Conservation (phyloP, 2,888 invertebrate genomes). For the Plagodis pulveraria region DNA sequence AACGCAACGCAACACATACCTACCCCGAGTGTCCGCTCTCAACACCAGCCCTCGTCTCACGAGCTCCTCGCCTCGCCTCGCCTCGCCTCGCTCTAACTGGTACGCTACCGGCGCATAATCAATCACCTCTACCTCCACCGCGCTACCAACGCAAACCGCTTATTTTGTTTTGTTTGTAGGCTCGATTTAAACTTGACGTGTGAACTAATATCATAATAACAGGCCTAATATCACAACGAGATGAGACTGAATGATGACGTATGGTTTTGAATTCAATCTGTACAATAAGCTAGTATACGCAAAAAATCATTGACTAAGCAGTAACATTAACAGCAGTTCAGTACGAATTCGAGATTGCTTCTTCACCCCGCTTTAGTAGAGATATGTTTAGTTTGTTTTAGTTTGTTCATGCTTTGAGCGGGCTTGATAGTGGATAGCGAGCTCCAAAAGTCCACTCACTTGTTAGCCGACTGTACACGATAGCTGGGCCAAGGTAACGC, state of each 20-base stretch:
- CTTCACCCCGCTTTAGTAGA: conserved; percentile 68
- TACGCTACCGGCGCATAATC: conserved; percentile 62
- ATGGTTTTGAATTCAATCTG: conserved; percentile 21
- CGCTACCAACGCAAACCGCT: conserved; percentile 46
- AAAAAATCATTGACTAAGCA: conserved; percentile 37
- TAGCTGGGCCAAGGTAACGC: conserved; percentile 62
- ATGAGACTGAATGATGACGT: conserved; percentile 29
- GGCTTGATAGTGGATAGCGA: conserved; percentile 64
- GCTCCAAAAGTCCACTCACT: conserved; percentile 50
- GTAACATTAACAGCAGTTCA: conserved; percentile 41
- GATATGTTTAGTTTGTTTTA: conserved; percentile 58
- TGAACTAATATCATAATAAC: conserved; percentile 9
- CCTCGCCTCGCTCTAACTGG: conserved; percentile 62
- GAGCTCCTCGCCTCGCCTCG: conserved; percentile 54
- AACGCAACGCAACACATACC: conserved; percentile 40
- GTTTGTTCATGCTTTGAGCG: conserved; percentile 63
- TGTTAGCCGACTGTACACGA: conserved; percentile 52
- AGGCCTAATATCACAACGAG: conserved; percentile 21
- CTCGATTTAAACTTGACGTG: conserved; percentile 40
- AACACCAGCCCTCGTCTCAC: conserved; percentile 34
- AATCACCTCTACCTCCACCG: conserved; percentile 53
- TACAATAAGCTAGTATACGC: conserved; percentile 26
- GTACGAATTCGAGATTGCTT: conserved; percentile 64
- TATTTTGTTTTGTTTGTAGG: conserved; percentile 54
- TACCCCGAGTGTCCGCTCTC: conserved; percentile 7